phyloP scores from a whole-genome alignment of 2,888 invertebrate species.

The Perdita meconis region DNA sequence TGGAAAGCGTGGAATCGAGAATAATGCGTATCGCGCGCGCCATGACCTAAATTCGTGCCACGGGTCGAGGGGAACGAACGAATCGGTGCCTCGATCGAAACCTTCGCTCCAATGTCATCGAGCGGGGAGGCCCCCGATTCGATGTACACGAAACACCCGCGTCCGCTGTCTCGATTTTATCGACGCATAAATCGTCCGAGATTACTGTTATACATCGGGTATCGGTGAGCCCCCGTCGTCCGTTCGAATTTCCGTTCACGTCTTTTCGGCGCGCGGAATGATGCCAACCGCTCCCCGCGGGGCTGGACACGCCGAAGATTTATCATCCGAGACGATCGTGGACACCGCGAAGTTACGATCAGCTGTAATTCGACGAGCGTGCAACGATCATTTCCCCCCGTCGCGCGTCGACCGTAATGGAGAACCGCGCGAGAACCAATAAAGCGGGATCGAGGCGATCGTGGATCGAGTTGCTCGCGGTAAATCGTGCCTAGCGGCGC shows the following conservation, averaged over 20 bases:
- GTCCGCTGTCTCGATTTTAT: slow-evolving; percentile 52
- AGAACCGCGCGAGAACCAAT: slow-evolving; percentile 18
- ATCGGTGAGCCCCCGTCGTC: slow-evolving; percentile 12
- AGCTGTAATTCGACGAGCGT: slow-evolving; percentile 16
- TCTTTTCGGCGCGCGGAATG: slow-evolving; percentile 6
- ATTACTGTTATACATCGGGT: slow-evolving; percentile 52
- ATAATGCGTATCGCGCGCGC: slow-evolving; percentile 52
- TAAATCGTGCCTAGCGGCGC: slow-evolving; percentile 16
- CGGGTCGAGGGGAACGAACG: slow-evolving; percentile 60
- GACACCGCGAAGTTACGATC: slow-evolving; percentile 19
- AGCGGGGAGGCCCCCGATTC: slow-evolving; percentile 31
- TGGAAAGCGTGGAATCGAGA: too few relatives aligned
- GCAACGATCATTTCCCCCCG: slow-evolving; percentile 13
- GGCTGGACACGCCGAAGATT: slow-evolving; percentile 36
- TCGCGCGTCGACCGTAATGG: neutral
- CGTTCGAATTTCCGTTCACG: slow-evolving; percentile 19
- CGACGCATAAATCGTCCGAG: slow-evolving; percentile 45
- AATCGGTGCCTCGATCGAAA: slow-evolving; percentile 56
- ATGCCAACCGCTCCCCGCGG: neutral
- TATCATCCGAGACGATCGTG: slow-evolving; percentile 17
- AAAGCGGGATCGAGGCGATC: slow-evolving; percentile 11
- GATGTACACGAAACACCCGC: slow-evolving; percentile 16
- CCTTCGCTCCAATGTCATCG: slow-evolving; percentile 69
- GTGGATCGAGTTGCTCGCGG: slow-evolving; percentile 4
- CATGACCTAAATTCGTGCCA: slow-evolving; percentile 67